Conservation (phyloP, 2,888 invertebrate genomes). For the Cryptosula pallasiana region DNA sequence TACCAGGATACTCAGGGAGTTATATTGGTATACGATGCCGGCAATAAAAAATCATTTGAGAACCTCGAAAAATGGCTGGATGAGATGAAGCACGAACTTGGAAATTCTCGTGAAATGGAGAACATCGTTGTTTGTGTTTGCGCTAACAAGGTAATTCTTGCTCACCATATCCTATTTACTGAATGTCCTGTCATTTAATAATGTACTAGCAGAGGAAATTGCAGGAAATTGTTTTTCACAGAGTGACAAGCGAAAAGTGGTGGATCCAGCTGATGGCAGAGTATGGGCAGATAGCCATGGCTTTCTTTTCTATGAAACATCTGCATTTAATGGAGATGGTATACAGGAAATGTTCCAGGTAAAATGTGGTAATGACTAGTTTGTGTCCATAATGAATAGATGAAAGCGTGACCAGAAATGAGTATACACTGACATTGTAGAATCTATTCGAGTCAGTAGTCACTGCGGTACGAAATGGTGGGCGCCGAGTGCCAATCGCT, state of each 20-base stretch:
- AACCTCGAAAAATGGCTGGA: conserved; percentile 52
- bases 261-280: conserved; percentile 49
- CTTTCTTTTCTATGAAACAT: conserved; percentile 53
- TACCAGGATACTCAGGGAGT: conserved; percentile 55
- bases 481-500: conserved; percentile 39
- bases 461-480: conserved; percentile 47
- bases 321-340: conserved; percentile 50
- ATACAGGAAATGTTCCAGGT: conserved; percentile 52
- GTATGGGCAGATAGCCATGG: conserved; percentile 51
- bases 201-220: not conserved
- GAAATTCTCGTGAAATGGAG: conserved; percentile 42
- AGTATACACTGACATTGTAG: conserved; percentile 31
- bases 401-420: not conserved
- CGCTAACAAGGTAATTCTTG: conserved; percentile 49
- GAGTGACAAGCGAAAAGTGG: conserved; percentile 43
- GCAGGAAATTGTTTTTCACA: conserved; percentile 29
- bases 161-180: no score
- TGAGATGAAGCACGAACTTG: conserved; percentile 51
- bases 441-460: conserved; percentile 50
- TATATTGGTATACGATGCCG: conserved; percentile 53
- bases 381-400: not conserved
- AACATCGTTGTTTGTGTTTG: conserved; percentile 50
- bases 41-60: conserved; percentile 50
- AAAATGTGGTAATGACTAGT: no score
- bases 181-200: not conserved